These are phyloP conservation scores for Oxyteleia sp. DNA, from an alignment of 2,888 invertebrate species.

Conservation along the genomic window DNA sequence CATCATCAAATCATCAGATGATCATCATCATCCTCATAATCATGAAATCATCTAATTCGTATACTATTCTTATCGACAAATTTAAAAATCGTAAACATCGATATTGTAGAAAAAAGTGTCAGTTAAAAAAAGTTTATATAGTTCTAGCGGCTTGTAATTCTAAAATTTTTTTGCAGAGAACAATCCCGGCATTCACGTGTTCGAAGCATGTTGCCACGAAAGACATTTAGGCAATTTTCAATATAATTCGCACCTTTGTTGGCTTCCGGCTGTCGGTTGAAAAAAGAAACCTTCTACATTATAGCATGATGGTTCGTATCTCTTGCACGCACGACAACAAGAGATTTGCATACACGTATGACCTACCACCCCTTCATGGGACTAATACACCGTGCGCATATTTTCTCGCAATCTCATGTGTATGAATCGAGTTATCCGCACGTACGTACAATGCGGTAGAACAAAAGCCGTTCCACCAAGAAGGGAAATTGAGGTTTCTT, in stretches of 20 bases:
- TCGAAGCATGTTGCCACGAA: constrained; percentile 16
- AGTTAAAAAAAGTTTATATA: too few species aligned
- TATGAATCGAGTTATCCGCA: constrained; percentile 57
- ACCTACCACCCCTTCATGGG: constrained; percentile 42
- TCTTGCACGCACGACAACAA: too few species aligned
- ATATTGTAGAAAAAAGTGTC: too few species aligned
- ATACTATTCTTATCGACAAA: too few species aligned
- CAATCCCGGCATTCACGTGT: constrained; percentile 1
- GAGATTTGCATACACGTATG: constrained; percentile 57
- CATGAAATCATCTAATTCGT: too few species aligned
- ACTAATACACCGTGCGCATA: constrained; percentile 46
- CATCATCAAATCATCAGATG: too few species aligned
- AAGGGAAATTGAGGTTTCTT: constrained; percentile 75
- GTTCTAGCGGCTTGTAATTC: neutral
- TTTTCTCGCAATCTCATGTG: constrained; percentile 54
- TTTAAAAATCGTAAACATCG: too few species aligned
- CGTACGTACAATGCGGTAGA: constrained; percentile 48
- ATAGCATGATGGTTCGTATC: too few species aligned
- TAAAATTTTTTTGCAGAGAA: neutral
- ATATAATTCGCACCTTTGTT: constrained; percentile 66
- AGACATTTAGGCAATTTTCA: constrained; percentile 42
- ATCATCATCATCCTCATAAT: too few species aligned
- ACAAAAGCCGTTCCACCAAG: constrained; percentile 54
- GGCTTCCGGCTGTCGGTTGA: constrained; percentile 56
- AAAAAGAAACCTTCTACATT: constrained; percentile 37